Evolutionary conservation across 2,888 invertebrate genomes (phyloP).

Genomic region (Melieria omissa): DNA sequence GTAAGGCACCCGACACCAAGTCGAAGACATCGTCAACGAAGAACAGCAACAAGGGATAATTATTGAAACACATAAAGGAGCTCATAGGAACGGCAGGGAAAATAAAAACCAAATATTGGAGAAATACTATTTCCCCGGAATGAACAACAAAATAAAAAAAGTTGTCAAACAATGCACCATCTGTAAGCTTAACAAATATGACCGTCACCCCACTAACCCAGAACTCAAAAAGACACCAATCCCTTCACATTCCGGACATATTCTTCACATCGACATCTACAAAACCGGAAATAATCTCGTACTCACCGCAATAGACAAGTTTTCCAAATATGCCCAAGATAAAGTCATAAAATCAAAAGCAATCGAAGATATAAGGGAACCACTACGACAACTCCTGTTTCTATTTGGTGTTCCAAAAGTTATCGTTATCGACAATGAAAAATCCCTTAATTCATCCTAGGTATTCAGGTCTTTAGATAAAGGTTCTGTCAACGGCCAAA

Average conservation of each 20-base stretch:
- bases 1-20: slow-evolving; percentile 22
- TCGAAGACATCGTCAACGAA: slow-evolving; percentile 24
- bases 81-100: slow-evolving; percentile 35
- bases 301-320: too few relatives aligned
- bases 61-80: slow-evolving; percentile 17
- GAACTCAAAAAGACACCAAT: neutral
- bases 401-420: too few relatives aligned
- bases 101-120: slow-evolving; percentile 36
- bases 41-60: slow-evolving; percentile 30
- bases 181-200: neutral
- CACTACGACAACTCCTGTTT: too few relatives aligned
- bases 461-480: slow-evolving; percentile 14
- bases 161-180: neutral
- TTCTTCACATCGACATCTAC: too few relatives aligned
- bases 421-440: too few relatives aligned
- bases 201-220: neutral
- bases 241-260: neutral
- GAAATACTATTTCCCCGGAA: slow-evolving; percentile 29
- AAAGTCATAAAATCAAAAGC: too few relatives aligned
- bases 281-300: too few relatives aligned
- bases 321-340: too few relatives aligned
- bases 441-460: too few relatives aligned
- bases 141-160: slow-evolving; percentile 30
- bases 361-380: too few relatives aligned
- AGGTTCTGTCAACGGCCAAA: slow-evolving; percentile 25